These are phyloP conservation scores for Dastarcus helophoroides DNA, from an alignment of 2,888 invertebrate genomes.

Conservation along the genomic window DNA sequence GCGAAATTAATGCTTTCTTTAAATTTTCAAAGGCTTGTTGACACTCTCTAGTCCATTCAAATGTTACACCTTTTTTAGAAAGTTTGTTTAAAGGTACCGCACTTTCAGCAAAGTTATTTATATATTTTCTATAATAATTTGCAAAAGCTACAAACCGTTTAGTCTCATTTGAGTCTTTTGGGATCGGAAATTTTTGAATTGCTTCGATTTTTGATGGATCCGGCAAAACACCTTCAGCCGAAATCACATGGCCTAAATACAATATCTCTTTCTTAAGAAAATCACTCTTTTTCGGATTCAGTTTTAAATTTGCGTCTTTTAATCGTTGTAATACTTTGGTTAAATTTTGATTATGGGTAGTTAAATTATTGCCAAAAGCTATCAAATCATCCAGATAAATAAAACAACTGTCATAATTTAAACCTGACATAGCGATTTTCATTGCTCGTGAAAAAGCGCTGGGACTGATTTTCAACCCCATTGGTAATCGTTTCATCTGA, in stretches of 20 bases:
- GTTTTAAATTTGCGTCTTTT: no score
- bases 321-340: no score
- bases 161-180: conserved; percentile 12
- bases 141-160: conserved; percentile 16
- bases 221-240: conserved; percentile 14
- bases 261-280: no score
- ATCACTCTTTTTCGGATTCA: no score
- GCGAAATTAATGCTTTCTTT: conserved; percentile 9
- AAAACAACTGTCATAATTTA: conserved; percentile 17
- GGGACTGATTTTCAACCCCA: conserved; percentile 20
- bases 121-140: conserved; percentile 15
- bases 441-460: conserved; percentile 20
- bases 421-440: conserved; percentile 16
- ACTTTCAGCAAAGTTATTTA: conserved; percentile 13
- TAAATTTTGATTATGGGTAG: conserved; percentile 15
- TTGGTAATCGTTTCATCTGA: conserved; percentile 18
- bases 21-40: conserved; percentile 14
- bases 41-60: conserved; percentile 13
- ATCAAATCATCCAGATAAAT: no score
- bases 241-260: no score
- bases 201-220: conserved; percentile 13
- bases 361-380: conserved; percentile 16
- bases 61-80: no score
- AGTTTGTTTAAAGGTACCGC: no score
- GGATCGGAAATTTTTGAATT: conserved; percentile 17